Conservation (phyloP, 1,140 invertebrate genomes). For the Panulirus ornatus region DNA sequence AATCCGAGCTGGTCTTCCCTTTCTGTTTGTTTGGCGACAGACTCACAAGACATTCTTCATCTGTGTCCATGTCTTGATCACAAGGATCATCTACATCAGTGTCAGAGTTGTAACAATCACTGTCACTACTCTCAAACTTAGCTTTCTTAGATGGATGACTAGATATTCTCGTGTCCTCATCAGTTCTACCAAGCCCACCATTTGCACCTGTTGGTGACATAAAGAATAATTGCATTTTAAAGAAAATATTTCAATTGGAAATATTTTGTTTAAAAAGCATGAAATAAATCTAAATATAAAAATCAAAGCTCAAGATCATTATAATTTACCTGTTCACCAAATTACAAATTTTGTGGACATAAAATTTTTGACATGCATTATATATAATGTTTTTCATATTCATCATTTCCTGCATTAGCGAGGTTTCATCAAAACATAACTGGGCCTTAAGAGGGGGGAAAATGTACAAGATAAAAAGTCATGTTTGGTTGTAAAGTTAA, state of each 20-base stretch:
- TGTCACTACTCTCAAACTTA: background rate
- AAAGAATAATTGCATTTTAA: no score
- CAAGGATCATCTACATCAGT: slow-evolving; percentile 23
- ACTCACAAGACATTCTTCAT: background rate
- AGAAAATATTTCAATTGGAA: no score
- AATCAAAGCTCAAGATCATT: background rate
- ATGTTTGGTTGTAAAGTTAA: no score
- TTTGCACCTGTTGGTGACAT: background rate
- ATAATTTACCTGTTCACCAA: background rate
- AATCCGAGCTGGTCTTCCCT: background rate
- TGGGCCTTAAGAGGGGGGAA: no score
- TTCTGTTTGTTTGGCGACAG: background rate
- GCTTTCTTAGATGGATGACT: background rate
- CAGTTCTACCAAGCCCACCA: background rate
- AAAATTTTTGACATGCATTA: no score
- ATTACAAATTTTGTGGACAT: no score
- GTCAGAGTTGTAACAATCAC: slow-evolving; percentile 28
- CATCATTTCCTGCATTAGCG: no score
- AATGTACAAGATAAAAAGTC: no score
- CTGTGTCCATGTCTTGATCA: slow-evolving; percentile 7
- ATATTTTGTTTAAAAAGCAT: background rate
- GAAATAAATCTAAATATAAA: background rate
- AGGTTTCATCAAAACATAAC: no score
- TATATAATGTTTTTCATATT: no score
- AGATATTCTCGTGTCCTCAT: background rate